These are phyloP conservation scores for Strigamia transsilvanica DNA, from an alignment of 2,888 invertebrate genomes.

Conservation along the genomic window DNA sequence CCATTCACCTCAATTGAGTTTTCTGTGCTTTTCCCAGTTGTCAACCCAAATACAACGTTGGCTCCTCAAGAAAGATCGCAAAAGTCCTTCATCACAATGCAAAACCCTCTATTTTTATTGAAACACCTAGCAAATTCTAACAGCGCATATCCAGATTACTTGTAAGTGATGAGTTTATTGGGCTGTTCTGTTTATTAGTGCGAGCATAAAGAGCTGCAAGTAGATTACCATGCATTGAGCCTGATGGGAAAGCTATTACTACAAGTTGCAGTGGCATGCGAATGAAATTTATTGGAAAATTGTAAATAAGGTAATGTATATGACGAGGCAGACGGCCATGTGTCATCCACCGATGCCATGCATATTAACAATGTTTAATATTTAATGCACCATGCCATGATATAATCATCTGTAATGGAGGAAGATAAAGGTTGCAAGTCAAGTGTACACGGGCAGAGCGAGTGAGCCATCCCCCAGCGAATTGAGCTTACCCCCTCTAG, in stretches of 20 bases:
- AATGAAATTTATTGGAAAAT: constrained; percentile 35
- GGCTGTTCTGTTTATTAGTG: neutral
- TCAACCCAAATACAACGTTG: no score
- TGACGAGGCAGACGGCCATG: constrained; percentile 4
- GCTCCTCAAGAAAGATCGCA: no score
- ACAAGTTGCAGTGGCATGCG: neutral
- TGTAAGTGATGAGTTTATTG: neutral
- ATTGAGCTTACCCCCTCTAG: constrained; percentile 32
- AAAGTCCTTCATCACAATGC: no score
- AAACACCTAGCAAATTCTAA: no score
- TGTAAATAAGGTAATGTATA: neutral
- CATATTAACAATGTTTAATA: constrained; percentile 38
- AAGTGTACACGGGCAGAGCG: constrained; percentile 14
- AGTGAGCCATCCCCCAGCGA: constrained; percentile 9
- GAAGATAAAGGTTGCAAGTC: constrained; percentile 19
- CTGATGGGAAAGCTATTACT: neutral
- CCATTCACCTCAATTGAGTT: no score
- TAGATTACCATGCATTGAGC: neutral
- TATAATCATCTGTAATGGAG: constrained; percentile 21
- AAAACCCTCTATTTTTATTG: no score
- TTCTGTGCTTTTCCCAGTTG: no score
- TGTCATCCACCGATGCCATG: constrained; percentile 26
- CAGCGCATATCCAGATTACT: no score
- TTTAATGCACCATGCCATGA: constrained; percentile 32
- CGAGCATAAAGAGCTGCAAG: neutral